Evolutionary conservation across 2,797 vertebrate genomes (phyloP).

Genomic region (Arremon aurantiirostris): DNA sequence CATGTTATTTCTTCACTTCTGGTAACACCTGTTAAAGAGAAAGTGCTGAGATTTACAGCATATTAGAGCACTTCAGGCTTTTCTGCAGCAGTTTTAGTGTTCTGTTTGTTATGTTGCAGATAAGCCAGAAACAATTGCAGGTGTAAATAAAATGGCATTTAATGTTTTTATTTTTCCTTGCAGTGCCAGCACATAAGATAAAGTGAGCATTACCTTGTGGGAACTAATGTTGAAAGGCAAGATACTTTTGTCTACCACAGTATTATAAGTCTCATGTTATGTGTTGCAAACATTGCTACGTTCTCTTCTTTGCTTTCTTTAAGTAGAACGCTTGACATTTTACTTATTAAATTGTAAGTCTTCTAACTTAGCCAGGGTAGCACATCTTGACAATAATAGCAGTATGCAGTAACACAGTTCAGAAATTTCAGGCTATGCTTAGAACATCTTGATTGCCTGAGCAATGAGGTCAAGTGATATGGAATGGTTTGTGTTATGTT

Average conservation of each 20-base stretch:
- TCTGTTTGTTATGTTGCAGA: background rate
- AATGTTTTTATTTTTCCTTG: background rate
- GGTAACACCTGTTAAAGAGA: background rate
- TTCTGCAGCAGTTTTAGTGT: background rate
- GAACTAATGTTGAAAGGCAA: background rate
- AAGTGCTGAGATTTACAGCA: background rate
- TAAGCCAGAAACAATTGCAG: background rate
- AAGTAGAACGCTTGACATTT: background rate
- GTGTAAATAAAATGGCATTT: background rate
- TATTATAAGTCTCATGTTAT: background rate
- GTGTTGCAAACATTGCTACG: background rate
- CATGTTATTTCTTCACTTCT: background rate
- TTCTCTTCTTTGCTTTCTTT: background rate
- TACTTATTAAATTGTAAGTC: background rate
- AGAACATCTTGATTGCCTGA: background rate
- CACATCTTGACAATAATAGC: background rate
- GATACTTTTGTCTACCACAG: background rate
- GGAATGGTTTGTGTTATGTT: background rate
- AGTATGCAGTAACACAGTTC: background rate
- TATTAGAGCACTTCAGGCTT: background rate
- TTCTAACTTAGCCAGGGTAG: background rate
- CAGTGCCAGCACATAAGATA: background rate
- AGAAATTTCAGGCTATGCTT: background rate
- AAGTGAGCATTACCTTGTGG: background rate
- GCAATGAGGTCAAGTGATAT: background rate